These are phyloP conservation scores for Eubucco bourcierii DNA, from an alignment of 2,113 vertebrate species.

Conservation along the genomic window DNA sequence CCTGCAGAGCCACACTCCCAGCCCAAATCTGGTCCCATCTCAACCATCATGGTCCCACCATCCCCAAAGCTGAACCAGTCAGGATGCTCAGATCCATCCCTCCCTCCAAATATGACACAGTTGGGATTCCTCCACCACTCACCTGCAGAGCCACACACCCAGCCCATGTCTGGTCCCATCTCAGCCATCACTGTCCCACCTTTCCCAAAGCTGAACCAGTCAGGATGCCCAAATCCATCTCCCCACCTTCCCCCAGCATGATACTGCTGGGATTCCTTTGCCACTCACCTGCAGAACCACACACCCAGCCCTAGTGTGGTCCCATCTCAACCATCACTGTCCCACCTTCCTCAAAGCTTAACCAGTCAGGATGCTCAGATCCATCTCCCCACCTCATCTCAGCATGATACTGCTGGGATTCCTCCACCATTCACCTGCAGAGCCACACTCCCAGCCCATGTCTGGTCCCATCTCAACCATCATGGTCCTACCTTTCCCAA, in stretches of 20 bases:
- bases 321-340: not conserved
- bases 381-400: too few species aligned
- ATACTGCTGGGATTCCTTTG: too few species aligned
- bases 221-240: not conserved
- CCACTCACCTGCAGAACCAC: not conserved
- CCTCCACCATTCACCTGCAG: too few species aligned
- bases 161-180: too few species aligned
- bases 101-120: too few species aligned
- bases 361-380: accelerated
- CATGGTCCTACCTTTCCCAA: not conserved
- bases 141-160: too few species aligned
- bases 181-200: not conserved
- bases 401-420: too few species aligned
- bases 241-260: too few species aligned
- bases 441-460: too few species aligned
- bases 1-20: not conserved
- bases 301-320: accelerated
- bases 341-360: not conserved
- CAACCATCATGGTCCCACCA: not conserved
- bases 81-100: not conserved
- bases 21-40: not conserved
- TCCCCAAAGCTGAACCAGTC: not conserved
- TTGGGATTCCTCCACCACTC: too few species aligned
- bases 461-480: too few species aligned
- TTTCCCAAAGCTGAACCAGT: not conserved